phyloP scores from a whole-genome alignment of 2,113 vertebrate species.

The Callionymus lyra region DNA sequence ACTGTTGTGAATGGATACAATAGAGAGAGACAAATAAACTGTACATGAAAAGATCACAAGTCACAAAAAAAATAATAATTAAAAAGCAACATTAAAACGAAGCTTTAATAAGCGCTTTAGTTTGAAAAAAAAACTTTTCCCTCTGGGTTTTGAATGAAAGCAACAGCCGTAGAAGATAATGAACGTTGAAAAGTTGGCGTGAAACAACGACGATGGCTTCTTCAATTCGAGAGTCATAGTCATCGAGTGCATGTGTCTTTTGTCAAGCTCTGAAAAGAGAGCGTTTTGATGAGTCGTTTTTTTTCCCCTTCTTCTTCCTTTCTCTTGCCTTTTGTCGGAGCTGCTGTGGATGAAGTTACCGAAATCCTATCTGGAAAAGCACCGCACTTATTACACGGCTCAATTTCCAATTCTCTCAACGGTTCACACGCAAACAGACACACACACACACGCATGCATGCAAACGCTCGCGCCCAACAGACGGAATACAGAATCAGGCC shows the following conservation, averaged over 20 bases:
- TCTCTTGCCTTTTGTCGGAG: constrained; percentile 64
- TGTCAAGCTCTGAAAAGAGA: constrained; percentile 20
- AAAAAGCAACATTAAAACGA: no score
- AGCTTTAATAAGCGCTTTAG: constrained; percentile 11
- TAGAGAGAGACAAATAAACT: constrained; percentile 36
- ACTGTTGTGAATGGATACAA: constrained; percentile 35
- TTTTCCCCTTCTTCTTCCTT: background rate
- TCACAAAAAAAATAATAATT: constrained; percentile 35
- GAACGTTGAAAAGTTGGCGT: constrained; percentile 11
- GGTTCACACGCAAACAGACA: constrained; percentile 27
- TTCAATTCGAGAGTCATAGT: constrained; percentile 13
- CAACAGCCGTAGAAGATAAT: constrained; percentile 36
- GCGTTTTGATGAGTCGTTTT: constrained; percentile 27
- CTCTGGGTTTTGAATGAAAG: constrained; percentile 8
- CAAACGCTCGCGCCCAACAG: constrained; percentile 11
- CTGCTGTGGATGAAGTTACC: constrained; percentile 43
- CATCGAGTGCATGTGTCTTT: constrained; percentile 36
- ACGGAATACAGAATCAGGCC: constrained; percentile 52
- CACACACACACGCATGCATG: constrained; percentile 11
- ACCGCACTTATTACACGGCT: constrained; percentile 55
- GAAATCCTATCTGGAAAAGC: constrained; percentile 52
- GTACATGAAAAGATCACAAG: constrained; percentile 16
- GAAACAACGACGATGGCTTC: constrained; percentile 1
- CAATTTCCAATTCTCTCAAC: constrained; percentile 61
- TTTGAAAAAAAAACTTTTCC: constrained; percentile 20